Base-by-base conservation (phyloP, 2,888 invertebrate genomes). In the Strigamia crassipes region DNA sequence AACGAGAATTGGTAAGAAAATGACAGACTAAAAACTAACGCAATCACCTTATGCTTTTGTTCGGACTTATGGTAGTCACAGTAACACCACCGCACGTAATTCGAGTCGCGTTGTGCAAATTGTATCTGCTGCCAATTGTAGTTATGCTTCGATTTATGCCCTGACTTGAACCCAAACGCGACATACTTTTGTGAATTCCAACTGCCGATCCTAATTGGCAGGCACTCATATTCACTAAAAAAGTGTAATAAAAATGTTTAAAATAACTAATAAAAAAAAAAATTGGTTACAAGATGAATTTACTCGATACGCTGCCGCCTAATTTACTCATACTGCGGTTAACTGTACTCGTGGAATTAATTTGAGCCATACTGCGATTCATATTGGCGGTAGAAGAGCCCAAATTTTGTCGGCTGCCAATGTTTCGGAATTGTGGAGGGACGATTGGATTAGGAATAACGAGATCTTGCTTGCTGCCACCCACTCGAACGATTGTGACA, bases 111-210 rank as follows among this genome's bases (percentile, higher is more conserved):
- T 78, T 56, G 31, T 83, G 83, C 18, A 84, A 79, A 41, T 83
- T 84, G 15, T 84, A 83, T 51, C 83, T 83, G 77, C 83, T 84
- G 23, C 84, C 84, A 34, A 85, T 84, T 18, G 85, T 84, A 34
- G 85, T 84, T 82, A 85, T 84, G 79, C 85, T 85, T 12, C 85
- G 84, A 82, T 85, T 84, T 79, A 85, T 83, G 51, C 84, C 82
- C 86, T 94, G 93, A 61, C 93, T 93, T 15, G 93, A 93, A 83
- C 93, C 93, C 83, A 94, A 87, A 56, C 94, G 90, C 10, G 94
- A 94, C 94, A 94, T 94, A 87, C 94, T 94, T 87, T 94, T 94
- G 87, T 94, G 94, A 5, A 94, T 89, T 0, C 94, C 94, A 10
- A 93, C 93, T 15, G 93, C 92, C n/a, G 85, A 86, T 38, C 86